Percentiles rank a stretch among this genome's conserved stretches.
Evolutionary conservation across 2,797 vertebrate genomes (phyloP).

Genomic region (Sitta carolinensis): DNA sequence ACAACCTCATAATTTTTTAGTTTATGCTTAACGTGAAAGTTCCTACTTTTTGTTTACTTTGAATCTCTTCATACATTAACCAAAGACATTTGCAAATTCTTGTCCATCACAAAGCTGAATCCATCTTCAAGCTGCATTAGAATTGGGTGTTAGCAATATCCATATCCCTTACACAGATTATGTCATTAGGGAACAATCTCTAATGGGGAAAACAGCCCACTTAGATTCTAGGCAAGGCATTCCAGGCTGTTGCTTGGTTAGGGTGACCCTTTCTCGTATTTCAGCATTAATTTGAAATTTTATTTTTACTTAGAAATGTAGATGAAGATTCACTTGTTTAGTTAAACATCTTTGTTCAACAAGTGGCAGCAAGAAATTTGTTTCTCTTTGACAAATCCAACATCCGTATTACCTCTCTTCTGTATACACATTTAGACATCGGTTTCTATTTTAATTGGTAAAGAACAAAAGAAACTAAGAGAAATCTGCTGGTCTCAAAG

Average conservation of each 20-base stretch:
- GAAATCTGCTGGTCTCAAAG: not conserved
- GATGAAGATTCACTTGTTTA: not conserved
- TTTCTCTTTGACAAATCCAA: not conserved
- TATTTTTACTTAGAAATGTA: not conserved
- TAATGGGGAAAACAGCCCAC: not conserved
- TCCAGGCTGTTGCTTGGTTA: not conserved
- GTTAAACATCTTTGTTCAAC: not conserved
- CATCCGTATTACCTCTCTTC: not conserved
- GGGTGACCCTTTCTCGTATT: not conserved
- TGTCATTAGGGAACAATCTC: not conserved
- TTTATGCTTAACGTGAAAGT: not conserved
- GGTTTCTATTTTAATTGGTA: not conserved
- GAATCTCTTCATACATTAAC: not conserved
- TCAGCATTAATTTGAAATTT: not conserved
- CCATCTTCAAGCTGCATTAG: not conserved
- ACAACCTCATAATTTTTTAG: not conserved
- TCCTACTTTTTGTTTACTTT: not conserved
- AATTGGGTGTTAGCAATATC: not conserved
- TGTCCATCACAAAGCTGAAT: not conserved
- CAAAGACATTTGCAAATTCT: not conserved
- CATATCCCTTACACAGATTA: not conserved
- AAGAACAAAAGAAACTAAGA: not conserved
- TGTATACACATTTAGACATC: not conserved
- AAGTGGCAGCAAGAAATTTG: not conserved
- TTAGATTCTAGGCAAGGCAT: not conserved